These are phyloP conservation scores for Elymnias hypermnestra DNA, from an alignment of 1,140 invertebrate species.

Conservation along the genomic window DNA sequence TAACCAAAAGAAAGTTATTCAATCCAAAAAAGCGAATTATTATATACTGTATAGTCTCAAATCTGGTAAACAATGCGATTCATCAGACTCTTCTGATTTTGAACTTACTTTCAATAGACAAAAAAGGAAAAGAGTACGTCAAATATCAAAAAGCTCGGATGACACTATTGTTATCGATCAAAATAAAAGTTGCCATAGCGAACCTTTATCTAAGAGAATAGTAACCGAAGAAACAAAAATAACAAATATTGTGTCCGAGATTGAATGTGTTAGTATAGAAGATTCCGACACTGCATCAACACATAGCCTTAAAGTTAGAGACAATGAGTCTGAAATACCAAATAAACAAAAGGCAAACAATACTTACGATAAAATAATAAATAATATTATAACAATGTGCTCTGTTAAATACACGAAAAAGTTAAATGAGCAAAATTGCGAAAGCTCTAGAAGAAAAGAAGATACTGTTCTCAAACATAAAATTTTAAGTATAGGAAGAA, in stretches of 20 bases:
- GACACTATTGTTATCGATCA: constrained; percentile 45
- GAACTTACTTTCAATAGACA: constrained; percentile 16
- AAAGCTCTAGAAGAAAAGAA: constrained; percentile 15
- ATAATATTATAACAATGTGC: constrained; percentile 33
- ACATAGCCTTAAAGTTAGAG: constrained; percentile 7
- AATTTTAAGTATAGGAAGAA: constrained; percentile 55
- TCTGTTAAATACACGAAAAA: constrained; percentile 35
- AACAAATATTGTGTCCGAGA: too few species aligned
- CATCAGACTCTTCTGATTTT: constrained; percentile 30
- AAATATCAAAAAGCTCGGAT: constrained; percentile 44
- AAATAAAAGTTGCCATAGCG: too few species aligned
- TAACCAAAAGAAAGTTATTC: constrained; percentile 32
- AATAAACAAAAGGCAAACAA: not conserved
- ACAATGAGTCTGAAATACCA: not conserved
- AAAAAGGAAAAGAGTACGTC: constrained; percentile 30
- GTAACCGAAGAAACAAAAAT: too few species aligned
- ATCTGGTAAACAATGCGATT: constrained; percentile 1
- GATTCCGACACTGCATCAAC: constrained; percentile 32
- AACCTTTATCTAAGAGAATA: too few species aligned
- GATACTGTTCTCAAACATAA: constrained; percentile 45
- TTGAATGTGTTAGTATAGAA: constrained; percentile 43
- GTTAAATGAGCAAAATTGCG: constrained; percentile 12
- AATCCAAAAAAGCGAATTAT: constrained; percentile 28
- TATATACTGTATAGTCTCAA: constrained; percentile 25
- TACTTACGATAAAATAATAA: constrained; percentile 10